A percentile compares a stretch with the other conserved stretches of the same genome.
Evolutionary conservation across 2,888 invertebrate genomes (phyloP).

Genomic region (Silvanus unidentatus): DNA sequence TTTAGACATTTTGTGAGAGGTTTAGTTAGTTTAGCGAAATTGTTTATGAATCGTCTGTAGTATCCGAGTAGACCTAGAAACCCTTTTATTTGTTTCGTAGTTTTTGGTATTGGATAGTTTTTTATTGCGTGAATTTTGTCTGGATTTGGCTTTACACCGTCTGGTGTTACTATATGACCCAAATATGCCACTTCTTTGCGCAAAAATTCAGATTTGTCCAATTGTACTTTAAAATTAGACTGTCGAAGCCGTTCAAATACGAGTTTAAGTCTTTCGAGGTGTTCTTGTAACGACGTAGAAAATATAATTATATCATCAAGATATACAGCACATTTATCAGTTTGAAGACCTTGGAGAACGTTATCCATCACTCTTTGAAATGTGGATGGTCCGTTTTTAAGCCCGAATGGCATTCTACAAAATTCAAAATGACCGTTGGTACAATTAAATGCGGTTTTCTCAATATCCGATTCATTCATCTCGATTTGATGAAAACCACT

Average conservation of each 20-base stretch:
- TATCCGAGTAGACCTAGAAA: conserved; percentile 24
- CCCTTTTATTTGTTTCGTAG: conserved; percentile 29
- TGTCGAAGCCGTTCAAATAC: conserved; percentile 24
- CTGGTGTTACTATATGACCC: conserved; percentile 29
- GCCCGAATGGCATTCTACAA: conserved; percentile 28
- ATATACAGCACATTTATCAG: conserved; percentile 25
- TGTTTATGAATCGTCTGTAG: conserved; percentile 15
- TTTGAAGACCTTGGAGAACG: conserved; percentile 20
- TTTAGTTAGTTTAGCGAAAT: conserved; percentile 11
- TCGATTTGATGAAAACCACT: conserved; percentile 28
- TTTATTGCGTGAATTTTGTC: conserved; percentile 25
- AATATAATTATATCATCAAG: conserved; percentile 35
- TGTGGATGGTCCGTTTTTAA: too few species aligned
- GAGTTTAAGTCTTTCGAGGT: conserved; percentile 18
- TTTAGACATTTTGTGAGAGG: conserved; percentile 7
- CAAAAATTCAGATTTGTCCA: conserved; percentile 9
- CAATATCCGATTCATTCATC: conserved; percentile 19
- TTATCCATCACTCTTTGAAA: conserved; percentile 30
- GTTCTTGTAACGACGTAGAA: conserved; percentile 28
- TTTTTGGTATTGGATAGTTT: conserved; percentile 20
- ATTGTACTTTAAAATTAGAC: conserved; percentile 25
- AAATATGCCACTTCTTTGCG: conserved; percentile 27
- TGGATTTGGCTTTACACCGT: conserved; percentile 31
- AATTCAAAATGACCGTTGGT: conserved; percentile 27
- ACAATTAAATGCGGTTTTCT: conserved; percentile 27